These are phyloP conservation scores for Perizoma flavofasciatum DNA, from an alignment of 2,888 invertebrate genomes.

Conservation along the genomic window DNA sequence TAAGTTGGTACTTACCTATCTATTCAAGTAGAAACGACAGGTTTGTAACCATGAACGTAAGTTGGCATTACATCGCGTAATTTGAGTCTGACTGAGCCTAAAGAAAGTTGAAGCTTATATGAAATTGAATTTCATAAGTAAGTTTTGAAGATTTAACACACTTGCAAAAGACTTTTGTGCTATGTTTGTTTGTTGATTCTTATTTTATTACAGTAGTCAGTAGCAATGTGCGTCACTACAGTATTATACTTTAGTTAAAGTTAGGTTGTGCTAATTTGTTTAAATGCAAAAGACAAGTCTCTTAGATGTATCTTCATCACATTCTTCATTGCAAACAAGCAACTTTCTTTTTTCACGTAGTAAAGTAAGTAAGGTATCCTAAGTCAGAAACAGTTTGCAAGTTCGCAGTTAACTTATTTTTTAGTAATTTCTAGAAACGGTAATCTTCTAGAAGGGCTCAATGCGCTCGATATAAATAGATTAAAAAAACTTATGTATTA, in stretches of 20 bases:
- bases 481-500: too few relatives aligned
- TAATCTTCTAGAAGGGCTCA: too few relatives aligned
- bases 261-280: slow-evolving; percentile 9
- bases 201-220: neutral
- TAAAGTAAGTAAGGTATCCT: neutral
- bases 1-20: too few relatives aligned
- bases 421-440: too few relatives aligned
- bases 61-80: slow-evolving; percentile 21
- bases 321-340: slow-evolving; percentile 5
- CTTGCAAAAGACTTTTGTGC: slow-evolving; percentile 25
- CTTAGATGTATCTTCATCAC: slow-evolving; percentile 19
- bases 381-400: too few relatives aligned
- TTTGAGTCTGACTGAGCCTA: slow-evolving; percentile 35
- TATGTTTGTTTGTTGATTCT: slow-evolving; percentile 19
- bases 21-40: slow-evolving; percentile 10
- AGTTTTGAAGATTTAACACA: slow-evolving; percentile 39
- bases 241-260: neutral
- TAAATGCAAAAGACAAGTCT: slow-evolving; percentile 10
- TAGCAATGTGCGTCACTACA: too few relatives aligned
- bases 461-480: too few relatives aligned
- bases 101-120: slow-evolving; percentile 39
- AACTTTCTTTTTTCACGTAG: slow-evolving; percentile 14
- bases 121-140: slow-evolving; percentile 36
- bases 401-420: too few relatives aligned
- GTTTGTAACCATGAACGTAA: slow-evolving; percentile 6